Conservation (phyloP, 1,140 invertebrate genomes). For the Drosophila erecta region DNA sequence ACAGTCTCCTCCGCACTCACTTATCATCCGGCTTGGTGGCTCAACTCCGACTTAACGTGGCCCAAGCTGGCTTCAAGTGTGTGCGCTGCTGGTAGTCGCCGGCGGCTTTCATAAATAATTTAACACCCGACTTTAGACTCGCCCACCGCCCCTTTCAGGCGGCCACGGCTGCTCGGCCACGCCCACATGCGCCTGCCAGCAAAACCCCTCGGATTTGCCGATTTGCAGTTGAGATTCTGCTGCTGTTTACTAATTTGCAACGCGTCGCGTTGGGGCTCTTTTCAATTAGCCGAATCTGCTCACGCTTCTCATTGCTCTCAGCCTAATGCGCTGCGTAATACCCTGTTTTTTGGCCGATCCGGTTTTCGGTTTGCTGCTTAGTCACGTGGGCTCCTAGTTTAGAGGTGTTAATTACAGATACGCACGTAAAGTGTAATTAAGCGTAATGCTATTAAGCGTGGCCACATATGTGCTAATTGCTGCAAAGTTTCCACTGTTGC, state of each 20-base stretch:
- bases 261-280: conserved; percentile 27
- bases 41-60: conserved; percentile 39
- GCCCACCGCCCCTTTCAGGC: background rate
- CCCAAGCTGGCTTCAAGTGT: conserved; percentile 46
- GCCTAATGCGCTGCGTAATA: conserved; percentile 1
- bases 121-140: conserved; percentile 53
- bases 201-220: conserved; percentile 5
- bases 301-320: conserved; percentile 13
- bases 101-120: conserved; percentile 61
- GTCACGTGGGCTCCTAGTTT: conserved; percentile 34
- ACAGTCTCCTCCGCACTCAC: background rate
- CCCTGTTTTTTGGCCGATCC: conserved; percentile 1
- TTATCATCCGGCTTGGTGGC: conserved; percentile 3
- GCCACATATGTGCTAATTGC: conserved; percentile 12
- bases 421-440: conserved; percentile 9
- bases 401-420: conserved; percentile 60
- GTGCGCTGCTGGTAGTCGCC: conserved; percentile 33
- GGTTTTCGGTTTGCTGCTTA: conserved; percentile 5
- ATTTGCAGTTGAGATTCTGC: conserved; percentile 46
- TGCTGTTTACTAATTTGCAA: conserved; percentile 58
- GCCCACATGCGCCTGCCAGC: background rate
- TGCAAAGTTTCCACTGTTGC: no score
- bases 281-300: conserved; percentile 25
- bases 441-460: conserved; percentile 2
- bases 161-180: background rate